Conservation (phyloP, 2,888 invertebrate species). For the Tipula helvola region DNA sequence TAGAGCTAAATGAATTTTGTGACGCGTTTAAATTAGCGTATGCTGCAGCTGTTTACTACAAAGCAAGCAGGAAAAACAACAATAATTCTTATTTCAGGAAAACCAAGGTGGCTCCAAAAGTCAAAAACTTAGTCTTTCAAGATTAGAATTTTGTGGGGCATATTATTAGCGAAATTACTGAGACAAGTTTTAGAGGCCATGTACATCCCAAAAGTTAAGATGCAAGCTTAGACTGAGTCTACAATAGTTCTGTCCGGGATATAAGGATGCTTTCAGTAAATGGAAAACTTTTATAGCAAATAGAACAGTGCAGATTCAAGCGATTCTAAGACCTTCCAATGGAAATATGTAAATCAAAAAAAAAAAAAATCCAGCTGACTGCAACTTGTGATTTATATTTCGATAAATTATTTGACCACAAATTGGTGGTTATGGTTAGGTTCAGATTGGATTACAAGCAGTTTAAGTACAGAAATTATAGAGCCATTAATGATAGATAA, state of each 20-base stretch:
- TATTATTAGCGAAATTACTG: neutral
- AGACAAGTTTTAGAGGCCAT: neutral
- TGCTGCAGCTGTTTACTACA: no score
- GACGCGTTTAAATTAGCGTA: no score
- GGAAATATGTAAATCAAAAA: neutral
- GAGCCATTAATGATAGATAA: no score
- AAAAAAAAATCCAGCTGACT: neutral
- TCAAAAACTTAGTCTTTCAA: neutral
- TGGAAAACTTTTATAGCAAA: neutral
- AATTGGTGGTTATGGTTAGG: neutral
- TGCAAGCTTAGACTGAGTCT: neutral
- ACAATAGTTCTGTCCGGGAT: neutral
- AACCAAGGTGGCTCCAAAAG: neutral
- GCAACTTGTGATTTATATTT: neutral
- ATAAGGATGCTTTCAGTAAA: neutral
- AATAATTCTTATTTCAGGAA: neutral
- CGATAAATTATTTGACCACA: neutral
- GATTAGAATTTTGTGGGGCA: neutral
- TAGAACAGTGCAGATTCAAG: neutral
- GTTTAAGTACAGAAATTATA: no score
- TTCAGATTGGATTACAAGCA: no score
- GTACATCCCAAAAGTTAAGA: neutral
- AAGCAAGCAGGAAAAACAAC: no score
- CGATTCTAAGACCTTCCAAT: no score
- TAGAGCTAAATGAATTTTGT: no score